Conservation (phyloP, 2,888 invertebrate genomes). For the Cotesia congregata region DNA sequence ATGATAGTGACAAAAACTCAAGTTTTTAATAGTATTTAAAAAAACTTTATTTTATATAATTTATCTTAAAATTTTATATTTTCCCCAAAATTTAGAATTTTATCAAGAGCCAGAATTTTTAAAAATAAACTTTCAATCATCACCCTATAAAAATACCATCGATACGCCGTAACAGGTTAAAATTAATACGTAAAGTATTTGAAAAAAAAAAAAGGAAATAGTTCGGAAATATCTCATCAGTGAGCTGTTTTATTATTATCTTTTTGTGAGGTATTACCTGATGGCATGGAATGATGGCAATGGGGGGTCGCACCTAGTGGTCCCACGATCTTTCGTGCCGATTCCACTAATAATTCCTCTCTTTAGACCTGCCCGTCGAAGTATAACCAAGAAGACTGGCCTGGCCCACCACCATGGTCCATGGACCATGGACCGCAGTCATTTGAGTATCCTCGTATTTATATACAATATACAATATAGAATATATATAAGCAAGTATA, state of each 20-base stretch:
- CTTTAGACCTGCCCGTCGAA: background rate
- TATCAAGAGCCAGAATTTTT: no score
- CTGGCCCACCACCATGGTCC: background rate
- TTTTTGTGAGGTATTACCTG: slow-evolving; percentile 49
- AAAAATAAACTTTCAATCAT: no score
- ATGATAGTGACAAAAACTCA: no score
- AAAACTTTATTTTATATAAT: no score
- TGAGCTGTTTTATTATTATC: slow-evolving; percentile 35
- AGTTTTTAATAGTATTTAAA: no score
- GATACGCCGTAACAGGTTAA: background rate
- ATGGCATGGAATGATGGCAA: slow-evolving; percentile 46
- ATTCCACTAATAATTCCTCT: slow-evolving; percentile 63
- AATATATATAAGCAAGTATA: slow-evolving; percentile 9
- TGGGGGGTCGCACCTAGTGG: slow-evolving; percentile 48
- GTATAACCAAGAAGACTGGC: background rate
- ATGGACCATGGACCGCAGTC: background rate
- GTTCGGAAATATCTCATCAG: slow-evolving; percentile 28
- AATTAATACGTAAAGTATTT: background rate
- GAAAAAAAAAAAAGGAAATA: slow-evolving; percentile 18
- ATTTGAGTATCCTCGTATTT: background rate
- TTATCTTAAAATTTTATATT: no score
- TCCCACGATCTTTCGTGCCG: slow-evolving; percentile 51
- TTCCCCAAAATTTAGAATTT: no score
- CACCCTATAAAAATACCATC: no score
- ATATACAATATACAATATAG: slow-evolving; percentile 7